These are phyloP conservation scores for Ectemnius continuus DNA, from an alignment of 2,888 invertebrate genomes.

Conservation along the genomic window DNA sequence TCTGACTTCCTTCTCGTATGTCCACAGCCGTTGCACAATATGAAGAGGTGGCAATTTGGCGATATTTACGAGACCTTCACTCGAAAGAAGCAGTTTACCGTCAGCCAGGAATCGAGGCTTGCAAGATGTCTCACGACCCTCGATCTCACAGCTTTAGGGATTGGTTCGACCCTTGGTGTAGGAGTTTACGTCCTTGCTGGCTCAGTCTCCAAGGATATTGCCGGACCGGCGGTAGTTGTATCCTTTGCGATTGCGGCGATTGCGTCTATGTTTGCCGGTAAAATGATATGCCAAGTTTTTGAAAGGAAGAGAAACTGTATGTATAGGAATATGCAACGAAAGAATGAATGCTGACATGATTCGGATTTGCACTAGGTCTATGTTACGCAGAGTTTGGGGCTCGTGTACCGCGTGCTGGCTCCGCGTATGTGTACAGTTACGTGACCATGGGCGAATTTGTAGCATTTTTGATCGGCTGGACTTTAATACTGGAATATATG, in stretches of 20 bases:
- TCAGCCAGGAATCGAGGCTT: constrained; percentile 70
- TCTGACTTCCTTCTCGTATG: too few relatives aligned
- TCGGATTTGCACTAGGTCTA: constrained; percentile 80
- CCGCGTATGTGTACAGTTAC: constrained; percentile 96
- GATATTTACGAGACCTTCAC: constrained; percentile 58
- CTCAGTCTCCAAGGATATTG: constrained; percentile 87
- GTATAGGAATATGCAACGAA: too few relatives aligned
- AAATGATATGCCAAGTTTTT: neutral
- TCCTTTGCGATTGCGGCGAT: constrained; percentile 94
- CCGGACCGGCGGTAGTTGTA: constrained; percentile 92
- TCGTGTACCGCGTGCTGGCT: constrained; percentile 92
- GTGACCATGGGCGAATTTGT: constrained; percentile 95
- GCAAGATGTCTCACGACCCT: constrained; percentile 88
- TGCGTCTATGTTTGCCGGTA: constrained; percentile 94
- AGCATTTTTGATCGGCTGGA: constrained; percentile 96
- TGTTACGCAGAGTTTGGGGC: constrained; percentile 96
- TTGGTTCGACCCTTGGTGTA: constrained; percentile 91
- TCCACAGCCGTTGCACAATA: constrained; percentile 51
- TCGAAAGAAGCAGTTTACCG: constrained; percentile 65
- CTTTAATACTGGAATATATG: constrained; percentile 92
- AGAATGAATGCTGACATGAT: neutral
- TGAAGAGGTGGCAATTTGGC: constrained; percentile 51
- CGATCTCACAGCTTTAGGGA: constrained; percentile 90
- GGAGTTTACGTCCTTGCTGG: constrained; percentile 95
- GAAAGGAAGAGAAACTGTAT: too few relatives aligned